phyloP scores from a whole-genome alignment of 2,113 vertebrate genomes.

The Struthidea cinerea region DNA sequence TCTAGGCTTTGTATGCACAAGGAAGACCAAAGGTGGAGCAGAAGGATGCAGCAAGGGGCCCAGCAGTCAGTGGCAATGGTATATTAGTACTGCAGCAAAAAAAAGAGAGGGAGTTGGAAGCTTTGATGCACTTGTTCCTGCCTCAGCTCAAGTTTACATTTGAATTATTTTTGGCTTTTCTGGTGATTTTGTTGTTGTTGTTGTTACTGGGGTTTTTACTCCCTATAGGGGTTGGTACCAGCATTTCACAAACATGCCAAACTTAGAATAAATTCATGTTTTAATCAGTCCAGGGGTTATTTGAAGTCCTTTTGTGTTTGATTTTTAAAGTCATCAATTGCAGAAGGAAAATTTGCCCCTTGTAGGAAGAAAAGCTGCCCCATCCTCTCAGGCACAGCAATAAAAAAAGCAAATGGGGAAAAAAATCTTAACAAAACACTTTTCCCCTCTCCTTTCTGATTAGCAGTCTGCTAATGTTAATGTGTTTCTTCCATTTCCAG shows the following conservation, averaged over 20 bases:
- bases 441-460: neutral
- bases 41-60: slow-evolving; percentile 2
- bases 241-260: neutral
- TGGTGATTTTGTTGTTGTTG: neutral
- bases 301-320: neutral
- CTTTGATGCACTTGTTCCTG: neutral
- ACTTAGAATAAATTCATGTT: neutral
- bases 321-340: neutral
- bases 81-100: neutral
- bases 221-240: neutral
- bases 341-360: neutral
- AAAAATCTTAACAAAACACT: neutral
- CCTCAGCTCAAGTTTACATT: neutral
- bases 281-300: neutral
- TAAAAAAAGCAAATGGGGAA: neutral
- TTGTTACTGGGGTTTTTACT: neutral
- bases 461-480: neutral
- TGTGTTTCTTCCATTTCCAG: neutral
- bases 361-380: neutral
- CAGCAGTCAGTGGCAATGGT: neutral
- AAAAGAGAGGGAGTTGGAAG: neutral
- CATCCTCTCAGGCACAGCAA: neutral
- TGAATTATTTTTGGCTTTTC: neutral
- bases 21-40: neutral
- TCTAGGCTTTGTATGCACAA: neutral